phyloP scores from a whole-genome alignment of 2,113 vertebrate species.

The Etheostoma cragini region DNA sequence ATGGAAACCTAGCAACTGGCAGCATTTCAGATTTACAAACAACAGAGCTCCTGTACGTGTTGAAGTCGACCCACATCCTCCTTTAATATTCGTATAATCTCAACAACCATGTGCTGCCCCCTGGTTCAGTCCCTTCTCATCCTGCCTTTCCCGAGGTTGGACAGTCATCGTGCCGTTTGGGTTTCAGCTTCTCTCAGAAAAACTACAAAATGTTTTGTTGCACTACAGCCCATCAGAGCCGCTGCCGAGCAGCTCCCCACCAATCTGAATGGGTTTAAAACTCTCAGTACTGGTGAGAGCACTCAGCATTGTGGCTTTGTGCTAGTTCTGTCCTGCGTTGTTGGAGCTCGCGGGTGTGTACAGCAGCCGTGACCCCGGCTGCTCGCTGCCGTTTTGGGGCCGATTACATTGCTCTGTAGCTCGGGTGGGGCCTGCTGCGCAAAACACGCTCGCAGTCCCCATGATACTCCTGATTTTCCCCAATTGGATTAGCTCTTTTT shows the following conservation, averaged over 20 bases:
- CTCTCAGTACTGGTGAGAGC: conserved; percentile 24
- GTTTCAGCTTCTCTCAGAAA: not conserved
- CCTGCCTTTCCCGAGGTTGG: not conserved
- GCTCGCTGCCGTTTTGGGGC: conserved; percentile 33
- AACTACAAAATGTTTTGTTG: not conserved
- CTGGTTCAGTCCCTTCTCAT: not conserved
- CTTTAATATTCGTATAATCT: too few species aligned
- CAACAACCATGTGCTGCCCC: too few species aligned
- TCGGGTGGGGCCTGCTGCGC: conserved; percentile 34
- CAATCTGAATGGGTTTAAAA: conserved; percentile 15
- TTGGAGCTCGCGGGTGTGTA: conserved; percentile 20
- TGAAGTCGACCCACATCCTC: too few species aligned
- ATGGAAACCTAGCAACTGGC: too few species aligned
- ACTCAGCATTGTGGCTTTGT: not conserved
- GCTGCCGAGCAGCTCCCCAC: not conserved
- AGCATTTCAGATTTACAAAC: too few species aligned
- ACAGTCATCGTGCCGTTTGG: not conserved
- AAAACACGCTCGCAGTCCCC: not conserved
- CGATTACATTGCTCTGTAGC: conserved; percentile 42
- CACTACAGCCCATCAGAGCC: not conserved
- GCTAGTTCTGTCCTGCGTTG: conserved; percentile 2
- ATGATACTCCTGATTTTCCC: conserved; percentile 10
- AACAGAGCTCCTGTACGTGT: too few species aligned
- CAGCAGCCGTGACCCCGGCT: conserved; percentile 53
- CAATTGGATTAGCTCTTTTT: conserved; percentile 8